Base-by-base conservation (phyloP, 1,140 invertebrate genomes). In the Drosophila quadrilineata region DNA sequence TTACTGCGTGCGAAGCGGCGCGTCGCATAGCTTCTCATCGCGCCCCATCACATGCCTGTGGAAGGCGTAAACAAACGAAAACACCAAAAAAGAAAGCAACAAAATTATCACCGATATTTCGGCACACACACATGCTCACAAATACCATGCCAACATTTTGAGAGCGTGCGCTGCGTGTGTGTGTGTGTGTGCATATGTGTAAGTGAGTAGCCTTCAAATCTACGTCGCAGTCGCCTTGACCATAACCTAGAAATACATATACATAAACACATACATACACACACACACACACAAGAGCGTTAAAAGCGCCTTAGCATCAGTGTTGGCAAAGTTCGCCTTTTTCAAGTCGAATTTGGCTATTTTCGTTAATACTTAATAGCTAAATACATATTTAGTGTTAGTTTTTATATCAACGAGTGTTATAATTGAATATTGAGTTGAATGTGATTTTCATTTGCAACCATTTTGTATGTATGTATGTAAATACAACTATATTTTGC, bases 161-260 rank as follows among this genome's bases (percentile, higher is more conserved):
- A 24, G 6, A 12, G 10, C 29, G 29, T 31, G 29, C 10, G 29
- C 9, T n/a, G 6, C 29, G 9, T n/a, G 14, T 26, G 21, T 16
- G 14, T 22, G 38, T 24, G 16, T 62, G 10, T 31, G 19, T 24
- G 2, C 26, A 9, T 41, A n/a, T 36, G 14, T 38, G 19, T 24
- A 10, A 77, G 33, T 52, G 58, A 58, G 56, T 82, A 80, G 75
- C 76, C 76, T 80, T 80, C 75, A 82, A 82, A 68, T 80, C 50
- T 75, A 63, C 76, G 43, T 43, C 48, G 75, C 68, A 59, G 60
- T 71, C 67, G 77, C 77, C 77, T 84, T 84, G 77, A 84, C 77
- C 77, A 84, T 84, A 77, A 84, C 77, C 77, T 74, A 84, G 77
- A 84, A 84, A 77, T 85, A 64, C 35, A 28, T 14, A 8, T 33